These are phyloP conservation scores for Nothobranchius furzeri DNA, from an alignment of 2,113 vertebrate species.

Conservation along the genomic window DNA sequence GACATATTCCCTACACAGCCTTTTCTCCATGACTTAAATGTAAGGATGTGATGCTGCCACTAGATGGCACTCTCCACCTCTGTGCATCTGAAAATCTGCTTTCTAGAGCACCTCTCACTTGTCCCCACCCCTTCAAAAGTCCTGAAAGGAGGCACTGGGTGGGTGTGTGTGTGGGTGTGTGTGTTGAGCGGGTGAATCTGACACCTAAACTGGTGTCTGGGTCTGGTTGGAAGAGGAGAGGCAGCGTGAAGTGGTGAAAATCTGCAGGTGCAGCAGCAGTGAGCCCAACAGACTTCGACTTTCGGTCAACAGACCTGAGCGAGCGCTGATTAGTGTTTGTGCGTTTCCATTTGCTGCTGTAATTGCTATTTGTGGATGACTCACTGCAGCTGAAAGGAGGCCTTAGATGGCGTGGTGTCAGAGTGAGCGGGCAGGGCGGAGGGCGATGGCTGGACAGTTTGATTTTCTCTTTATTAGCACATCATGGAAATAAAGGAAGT, in stretches of 20 bases:
- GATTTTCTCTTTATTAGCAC: conserved; percentile 8
- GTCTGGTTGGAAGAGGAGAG: conserved; percentile 1
- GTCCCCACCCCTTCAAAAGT: conserved; percentile 26
- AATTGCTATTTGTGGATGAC: conserved; percentile 45
- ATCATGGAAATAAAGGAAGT: conserved; percentile 62
- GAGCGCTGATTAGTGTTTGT: conserved; percentile 23
- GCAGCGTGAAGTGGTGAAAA: neutral
- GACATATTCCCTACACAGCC: no score
- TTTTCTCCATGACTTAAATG: conserved; percentile 2
- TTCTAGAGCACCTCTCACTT: conserved; percentile 27
- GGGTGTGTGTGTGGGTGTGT: conserved; percentile 23
- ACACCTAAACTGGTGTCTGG: conserved; percentile 44
- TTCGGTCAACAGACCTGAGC: conserved; percentile 39
- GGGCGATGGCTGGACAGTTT: conserved; percentile 12
- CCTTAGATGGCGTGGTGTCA: conserved; percentile 30
- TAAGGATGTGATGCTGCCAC: conserved; percentile 13
- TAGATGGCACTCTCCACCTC: conserved; percentile 54
- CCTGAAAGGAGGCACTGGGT: conserved; percentile 21
- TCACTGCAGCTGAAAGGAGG: conserved; percentile 30
- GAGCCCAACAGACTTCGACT: neutral
- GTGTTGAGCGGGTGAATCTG: conserved; percentile 27
- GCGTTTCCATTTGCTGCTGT: conserved; percentile 15
- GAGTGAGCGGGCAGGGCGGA: conserved; percentile 4
- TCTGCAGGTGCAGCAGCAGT: conserved; percentile 15
- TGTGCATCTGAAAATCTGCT: conserved; percentile 10